Conservation (phyloP, 2,888 invertebrate genomes). For the Mantis religiosa region DNA sequence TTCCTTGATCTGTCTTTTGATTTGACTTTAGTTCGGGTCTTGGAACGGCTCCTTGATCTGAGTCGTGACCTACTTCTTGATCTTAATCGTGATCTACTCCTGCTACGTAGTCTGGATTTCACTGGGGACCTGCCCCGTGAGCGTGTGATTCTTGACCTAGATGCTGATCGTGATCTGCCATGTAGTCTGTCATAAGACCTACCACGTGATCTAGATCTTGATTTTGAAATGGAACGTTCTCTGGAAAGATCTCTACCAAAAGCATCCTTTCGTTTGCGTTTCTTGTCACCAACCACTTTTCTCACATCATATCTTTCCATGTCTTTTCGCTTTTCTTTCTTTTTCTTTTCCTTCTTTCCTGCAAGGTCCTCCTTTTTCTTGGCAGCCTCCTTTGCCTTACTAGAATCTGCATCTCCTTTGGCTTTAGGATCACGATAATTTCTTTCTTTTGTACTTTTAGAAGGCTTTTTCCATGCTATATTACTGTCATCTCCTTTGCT, state of each 20-base stretch:
- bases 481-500: slow-evolving; percentile 43
- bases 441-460: slow-evolving; percentile 70
- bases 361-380: slow-evolving; percentile 40
- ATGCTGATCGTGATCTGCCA: slow-evolving; percentile 38
- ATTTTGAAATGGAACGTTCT: slow-evolving; percentile 40
- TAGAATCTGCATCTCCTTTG: slow-evolving; percentile 45
- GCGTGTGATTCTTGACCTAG: slow-evolving; percentile 34
- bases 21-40: slow-evolving; percentile 33
- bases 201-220: slow-evolving; percentile 40
- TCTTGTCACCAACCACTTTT: slow-evolving; percentile 65
- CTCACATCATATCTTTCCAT: slow-evolving; percentile 80
- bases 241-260: slow-evolving; percentile 70
- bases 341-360: slow-evolving; percentile 39
- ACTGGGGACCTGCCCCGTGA: slow-evolving; percentile 34
- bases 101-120: slow-evolving; percentile 38
- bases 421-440: slow-evolving; percentile 63
- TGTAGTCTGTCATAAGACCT: slow-evolving; percentile 40
- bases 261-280: slow-evolving; percentile 62
- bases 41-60: slow-evolving; percentile 40
- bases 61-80: slow-evolving; percentile 43
- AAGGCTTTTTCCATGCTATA: slow-evolving; percentile 72
- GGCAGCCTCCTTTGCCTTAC: slow-evolving; percentile 38
- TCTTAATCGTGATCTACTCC: slow-evolving; percentile 37
- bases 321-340: slow-evolving; percentile 67
- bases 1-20: slow-evolving; percentile 32